Base-by-base conservation (phyloP, 1,140 invertebrate genomes). In the Leptinotarsa defecta region DNA sequence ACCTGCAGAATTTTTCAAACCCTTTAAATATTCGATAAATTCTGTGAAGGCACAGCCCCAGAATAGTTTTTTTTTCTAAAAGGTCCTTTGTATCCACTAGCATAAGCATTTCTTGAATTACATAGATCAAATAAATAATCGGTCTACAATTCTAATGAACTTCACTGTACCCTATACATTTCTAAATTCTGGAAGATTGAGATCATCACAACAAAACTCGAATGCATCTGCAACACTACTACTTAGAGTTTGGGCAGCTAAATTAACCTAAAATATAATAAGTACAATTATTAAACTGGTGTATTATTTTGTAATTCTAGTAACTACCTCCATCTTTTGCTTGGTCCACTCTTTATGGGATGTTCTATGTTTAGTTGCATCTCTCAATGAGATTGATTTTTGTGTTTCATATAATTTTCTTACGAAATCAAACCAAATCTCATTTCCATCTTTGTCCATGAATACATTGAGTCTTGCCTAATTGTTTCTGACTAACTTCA, bases 321-420 rank as follows among this genome's bases (percentile, higher is more conserved):
- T 34, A 34, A 34, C 27, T 34, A 34, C 1, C 27, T 34, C 5
- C 27, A 67, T 67, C 34, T 67, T 67, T 34, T 15, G 65, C 34
- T 67, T 67, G 22, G 24, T 67, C 64, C 64, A 19, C 34, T 67
- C 65, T 27, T 34, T 67, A 67, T 67, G 65, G 20, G 22, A 27
- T 11, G 19, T 67, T 17, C 3, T 67, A 24, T 34, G 65, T 27
- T 65, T 13, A 20, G 19, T 22, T 65, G 22, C 34, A 27, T 34
- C 34, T 67, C 22, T 24, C 65, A 15, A 67, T 22, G 22, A 67
- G 34, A 67, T 27, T 22, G 15, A 34, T 15, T 34, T 13, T 34
- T 24, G 22, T 34, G 13, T 67, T 34, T 67, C 34, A 34, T 20
- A 24, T 67, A 27, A 67, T 67, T 67, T 24, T 67, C 22, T 6